Evolutionary conservation across 2,797 vertebrate species (phyloP).

Genomic region (Hephaestus fuliginosus): DNA sequence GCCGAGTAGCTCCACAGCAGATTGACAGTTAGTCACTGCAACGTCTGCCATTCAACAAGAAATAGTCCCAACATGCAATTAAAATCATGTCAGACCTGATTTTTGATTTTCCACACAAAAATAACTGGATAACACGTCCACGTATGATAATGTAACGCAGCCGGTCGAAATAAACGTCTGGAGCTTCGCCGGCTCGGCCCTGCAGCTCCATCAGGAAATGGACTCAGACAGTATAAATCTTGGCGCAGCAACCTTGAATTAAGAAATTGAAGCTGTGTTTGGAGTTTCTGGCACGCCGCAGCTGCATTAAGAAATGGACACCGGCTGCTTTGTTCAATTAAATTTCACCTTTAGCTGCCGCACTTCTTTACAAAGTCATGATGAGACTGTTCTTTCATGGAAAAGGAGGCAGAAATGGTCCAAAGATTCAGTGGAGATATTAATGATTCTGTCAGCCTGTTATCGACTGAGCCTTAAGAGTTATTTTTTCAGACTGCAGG

Average conservation of each 20-base stretch:
- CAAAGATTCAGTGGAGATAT: background rate
- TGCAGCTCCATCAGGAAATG: constrained; percentile 58
- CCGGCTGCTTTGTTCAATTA: constrained; percentile 52
- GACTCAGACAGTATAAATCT: constrained; percentile 28
- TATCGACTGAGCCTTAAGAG: constrained; percentile 27
- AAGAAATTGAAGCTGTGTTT: constrained; percentile 44
- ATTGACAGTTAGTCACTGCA: too few species aligned
- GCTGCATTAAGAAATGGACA: constrained; percentile 65
- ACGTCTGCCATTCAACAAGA: too few species aligned
- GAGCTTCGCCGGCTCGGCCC: background rate
- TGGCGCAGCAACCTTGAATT: constrained; percentile 39
- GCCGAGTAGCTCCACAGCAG: too few species aligned
- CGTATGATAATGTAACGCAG: background rate
- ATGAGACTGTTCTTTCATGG: constrained; percentile 30
- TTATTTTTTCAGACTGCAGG: constrained; percentile 1
- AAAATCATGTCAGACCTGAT: too few species aligned
- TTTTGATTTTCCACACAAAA: too few species aligned
- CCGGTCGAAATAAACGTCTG: background rate
- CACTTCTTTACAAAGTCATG: constrained; percentile 53
- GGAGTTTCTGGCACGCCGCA: constrained; percentile 46
- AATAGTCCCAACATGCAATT: too few species aligned
- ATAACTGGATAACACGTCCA: too few species aligned
- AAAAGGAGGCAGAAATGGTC: constrained; percentile 27
- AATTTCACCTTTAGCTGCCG: constrained; percentile 51
- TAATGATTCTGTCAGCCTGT: constrained; percentile 33